Conservation (phyloP, 92 coral and sea anemone genomes). For the Metridium senile region DNA sequence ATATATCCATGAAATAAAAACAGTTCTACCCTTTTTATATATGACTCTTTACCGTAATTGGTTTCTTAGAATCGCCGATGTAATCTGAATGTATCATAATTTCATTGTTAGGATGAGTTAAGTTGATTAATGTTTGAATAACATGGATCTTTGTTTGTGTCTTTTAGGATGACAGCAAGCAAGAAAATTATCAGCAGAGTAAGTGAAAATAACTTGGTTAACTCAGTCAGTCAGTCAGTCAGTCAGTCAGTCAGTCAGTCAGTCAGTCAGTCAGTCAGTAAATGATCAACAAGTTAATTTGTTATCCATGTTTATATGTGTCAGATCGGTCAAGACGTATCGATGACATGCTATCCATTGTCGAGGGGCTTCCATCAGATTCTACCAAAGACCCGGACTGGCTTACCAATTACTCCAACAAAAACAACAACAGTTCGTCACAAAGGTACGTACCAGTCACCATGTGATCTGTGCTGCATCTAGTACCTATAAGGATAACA, state of each 20-base stretch:
- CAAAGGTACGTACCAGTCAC: background rate
- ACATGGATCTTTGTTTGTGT: constrained; percentile 10
- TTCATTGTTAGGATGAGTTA: too few relatives aligned
- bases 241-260: constrained; percentile 11
- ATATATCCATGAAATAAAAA: too few relatives aligned
- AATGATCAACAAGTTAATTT: background rate
- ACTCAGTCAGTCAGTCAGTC: background rate
- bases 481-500: too few relatives aligned
- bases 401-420: constrained; percentile 1
- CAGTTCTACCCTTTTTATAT: too few relatives aligned
- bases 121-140: too few relatives aligned
- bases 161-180: constrained; percentile 49
- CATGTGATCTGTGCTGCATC: too few relatives aligned
- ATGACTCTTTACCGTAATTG: too few relatives aligned
- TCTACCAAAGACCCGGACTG: constrained; percentile 25
- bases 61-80: too few relatives aligned
- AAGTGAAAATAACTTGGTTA: background rate
- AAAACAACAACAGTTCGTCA: background rate
- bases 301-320: background rate
- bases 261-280: constrained; percentile 4
- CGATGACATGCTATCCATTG: constrained; percentile 70
- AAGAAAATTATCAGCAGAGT: constrained; percentile 50
- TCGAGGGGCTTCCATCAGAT: constrained; percentile 62
- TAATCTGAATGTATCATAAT: too few relatives aligned
- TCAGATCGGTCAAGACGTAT: constrained; percentile 72